phyloP scores from a whole-genome alignment of 2,797 vertebrate genomes.

The Spinus pinus region DNA sequence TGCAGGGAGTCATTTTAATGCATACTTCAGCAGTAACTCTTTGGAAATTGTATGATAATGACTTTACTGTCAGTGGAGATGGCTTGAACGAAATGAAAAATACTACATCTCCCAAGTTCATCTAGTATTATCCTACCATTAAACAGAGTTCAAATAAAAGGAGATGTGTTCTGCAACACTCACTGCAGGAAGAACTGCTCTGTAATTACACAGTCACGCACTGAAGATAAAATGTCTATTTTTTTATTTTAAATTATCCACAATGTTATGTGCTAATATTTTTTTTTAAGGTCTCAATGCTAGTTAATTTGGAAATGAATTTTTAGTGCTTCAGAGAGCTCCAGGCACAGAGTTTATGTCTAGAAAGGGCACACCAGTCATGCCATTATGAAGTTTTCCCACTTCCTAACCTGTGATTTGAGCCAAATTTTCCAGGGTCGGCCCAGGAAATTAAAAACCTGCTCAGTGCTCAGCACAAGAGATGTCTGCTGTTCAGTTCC shows the following conservation, averaged over 20 bases:
- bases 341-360: not conserved
- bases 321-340: not conserved
- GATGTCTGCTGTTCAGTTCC: fast-evolving
- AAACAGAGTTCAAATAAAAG: constrained; percentile 5
- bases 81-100: constrained; percentile 31
- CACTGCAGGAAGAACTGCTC: not conserved
- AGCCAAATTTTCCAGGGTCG: not conserved
- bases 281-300: not conserved
- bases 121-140: constrained; percentile 25
- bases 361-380: not conserved
- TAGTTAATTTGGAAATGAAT: not conserved
- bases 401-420: not conserved
- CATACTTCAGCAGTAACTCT: constrained; percentile 39
- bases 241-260: not conserved
- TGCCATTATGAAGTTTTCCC: not conserved
- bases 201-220: not conserved
- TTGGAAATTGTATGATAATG: constrained; percentile 24
- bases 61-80: constrained; percentile 31
- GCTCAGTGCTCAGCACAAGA: not conserved
- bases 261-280: not conserved
- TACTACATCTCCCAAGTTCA: constrained; percentile 18
- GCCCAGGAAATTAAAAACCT: not conserved
- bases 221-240: not conserved
- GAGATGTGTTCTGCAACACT: not conserved
- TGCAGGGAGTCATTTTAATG: constrained; percentile 47